These are phyloP conservation scores for Pyrgilauda ruficollis DNA, from an alignment of 2,113 vertebrate genomes.

Conservation along the genomic window DNA sequence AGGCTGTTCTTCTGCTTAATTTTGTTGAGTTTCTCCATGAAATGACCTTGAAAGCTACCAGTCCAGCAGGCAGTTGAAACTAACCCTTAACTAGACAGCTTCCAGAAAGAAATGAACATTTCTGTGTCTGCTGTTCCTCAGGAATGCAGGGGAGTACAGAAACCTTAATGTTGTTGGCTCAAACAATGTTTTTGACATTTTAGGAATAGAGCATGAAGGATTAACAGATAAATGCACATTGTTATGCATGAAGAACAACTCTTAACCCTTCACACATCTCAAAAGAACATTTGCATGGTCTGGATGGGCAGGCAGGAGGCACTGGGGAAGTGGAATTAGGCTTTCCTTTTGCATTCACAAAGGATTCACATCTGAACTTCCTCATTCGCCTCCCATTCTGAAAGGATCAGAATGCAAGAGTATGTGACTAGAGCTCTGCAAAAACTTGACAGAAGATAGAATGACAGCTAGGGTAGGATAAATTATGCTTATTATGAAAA, in stretches of 20 bases:
- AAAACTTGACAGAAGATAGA: not conserved
- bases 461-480: not conserved
- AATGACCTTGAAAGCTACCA: not conserved
- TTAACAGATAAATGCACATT: conserved; percentile 33
- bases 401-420: not conserved
- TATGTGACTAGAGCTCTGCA: not conserved
- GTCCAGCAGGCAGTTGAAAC: not conserved
- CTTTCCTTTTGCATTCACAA: not conserved
- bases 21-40: not conserved
- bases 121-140: conserved; percentile 35
- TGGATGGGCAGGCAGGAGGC: not conserved
- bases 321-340: not conserved
- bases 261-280: conserved; percentile 26
- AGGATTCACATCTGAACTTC: not conserved
- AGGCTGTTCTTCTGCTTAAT: not conserved
- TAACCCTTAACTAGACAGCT: not conserved
- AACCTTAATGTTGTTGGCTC: conserved; percentile 41
- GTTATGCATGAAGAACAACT: not conserved
- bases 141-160: not conserved
- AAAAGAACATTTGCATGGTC: not conserved
- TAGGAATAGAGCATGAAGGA: conserved; percentile 46
- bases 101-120: conserved; percentile 39
- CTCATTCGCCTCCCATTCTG: accelerated
- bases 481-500: not conserved
- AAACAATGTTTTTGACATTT: conserved; percentile 45